A percentile compares a stretch with the other conserved stretches of the same genome.
Conservation (phyloP, 2,797 vertebrate genomes). For the Psittacula echo region DNA sequence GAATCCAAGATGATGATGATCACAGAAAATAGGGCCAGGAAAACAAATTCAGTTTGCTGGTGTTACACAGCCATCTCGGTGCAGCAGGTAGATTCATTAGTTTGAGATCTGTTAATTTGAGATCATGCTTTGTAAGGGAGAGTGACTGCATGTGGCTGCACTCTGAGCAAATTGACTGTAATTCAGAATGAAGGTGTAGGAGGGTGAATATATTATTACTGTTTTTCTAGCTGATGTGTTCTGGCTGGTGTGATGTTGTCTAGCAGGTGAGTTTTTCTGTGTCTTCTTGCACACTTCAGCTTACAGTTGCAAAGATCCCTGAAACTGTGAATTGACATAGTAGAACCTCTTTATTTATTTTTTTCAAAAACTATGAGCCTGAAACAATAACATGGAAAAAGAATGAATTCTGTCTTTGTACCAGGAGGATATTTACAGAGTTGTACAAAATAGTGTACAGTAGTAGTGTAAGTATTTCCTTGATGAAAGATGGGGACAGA, state of each 20-base stretch:
- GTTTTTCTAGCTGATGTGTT: not conserved
- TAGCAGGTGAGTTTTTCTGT: conserved; percentile 22
- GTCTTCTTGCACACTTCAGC: not conserved
- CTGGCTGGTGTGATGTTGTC: not conserved
- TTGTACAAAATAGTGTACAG: not conserved
- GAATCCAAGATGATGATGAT: not conserved
- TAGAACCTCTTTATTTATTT: not conserved
- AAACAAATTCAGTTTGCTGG: conserved; percentile 24
- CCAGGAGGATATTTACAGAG: not conserved
- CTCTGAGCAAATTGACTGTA: conserved; percentile 50
- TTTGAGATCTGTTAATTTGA: conserved; percentile 38
- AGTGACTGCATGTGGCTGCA: not conserved
- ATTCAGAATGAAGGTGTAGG: conserved; percentile 43
- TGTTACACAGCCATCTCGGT: conserved; percentile 35
- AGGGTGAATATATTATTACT: conserved; percentile 42
- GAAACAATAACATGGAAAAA: not conserved
- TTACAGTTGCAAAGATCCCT: not conserved
- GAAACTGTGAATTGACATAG: not conserved
- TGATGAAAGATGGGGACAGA: not conserved
- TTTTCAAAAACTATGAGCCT: not conserved
- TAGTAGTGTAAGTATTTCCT: not conserved
- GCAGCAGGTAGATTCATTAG: conserved; percentile 35
- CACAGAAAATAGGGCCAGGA: conserved; percentile 21
- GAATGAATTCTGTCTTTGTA: not conserved
- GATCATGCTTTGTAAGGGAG: conserved; percentile 15